Base-by-base conservation (phyloP, 2,888 invertebrate genomes). In the Dermolepida albohirtum region DNA sequence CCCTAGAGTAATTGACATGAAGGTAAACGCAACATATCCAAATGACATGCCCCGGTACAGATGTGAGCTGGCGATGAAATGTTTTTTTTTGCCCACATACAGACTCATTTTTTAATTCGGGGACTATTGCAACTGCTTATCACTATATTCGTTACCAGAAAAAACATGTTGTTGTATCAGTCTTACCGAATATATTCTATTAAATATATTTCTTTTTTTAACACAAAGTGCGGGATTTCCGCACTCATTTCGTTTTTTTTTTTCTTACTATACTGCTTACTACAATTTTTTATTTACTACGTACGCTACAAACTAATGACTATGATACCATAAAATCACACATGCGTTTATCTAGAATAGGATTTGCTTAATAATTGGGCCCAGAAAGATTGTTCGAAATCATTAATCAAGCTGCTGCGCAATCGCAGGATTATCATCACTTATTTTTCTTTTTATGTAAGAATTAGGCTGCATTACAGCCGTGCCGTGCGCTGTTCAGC, bases 1-100 rank as follows among this genome's bases (percentile, higher is more conserved):
- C 91, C 91, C 91, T 90, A 90, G 87, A 89, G 87, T 91, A 91
- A 91, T 91, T 91, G 91, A 91, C 91, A 90, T 90, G 89, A 89
- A 90, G 88, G 88, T 81, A 88, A 83, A 83, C 83, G 81, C 81
- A 85, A 89, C 87, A 79, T 79, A 68, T 68, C 68, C 68, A 68
- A 68, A 68, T 51, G 68, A 68, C 65, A 65, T 52, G 68, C 64
- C 65, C 65, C 66, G 66, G 66, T 66, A 57, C 59, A 51, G 41
- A 22, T 66, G 59, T 50, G 66, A 66, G 66, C 66, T 50, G 66
- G 59, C 66, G 64, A 68, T 44, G 39, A 54, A 41, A 64, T 50
- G 50, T 27, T 69, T 54, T 10, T 27, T 69, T 54, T 10, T 22
- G 69, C 59, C 59, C 51, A 66, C 66, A 57, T 59, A 57, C 66